phyloP scores from a whole-genome alignment of 2,888 invertebrate genomes.

The Lasioglossum zephyrum region DNA sequence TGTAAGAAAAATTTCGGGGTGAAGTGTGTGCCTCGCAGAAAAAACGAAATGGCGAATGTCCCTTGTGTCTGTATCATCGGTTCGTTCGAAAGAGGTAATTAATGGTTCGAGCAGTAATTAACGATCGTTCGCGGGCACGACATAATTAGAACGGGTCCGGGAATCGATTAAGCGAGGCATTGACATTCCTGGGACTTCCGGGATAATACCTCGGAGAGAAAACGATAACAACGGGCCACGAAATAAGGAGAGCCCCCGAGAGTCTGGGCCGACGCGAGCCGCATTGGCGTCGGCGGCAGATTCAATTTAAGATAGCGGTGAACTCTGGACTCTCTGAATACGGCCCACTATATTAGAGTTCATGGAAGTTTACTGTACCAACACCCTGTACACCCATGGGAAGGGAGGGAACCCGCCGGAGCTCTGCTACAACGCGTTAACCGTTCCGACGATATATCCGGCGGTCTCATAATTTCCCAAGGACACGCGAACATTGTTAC shows the following conservation, averaged over 20 bases:
- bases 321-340: slow-evolving; percentile 74
- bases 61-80: too few species aligned
- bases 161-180: slow-evolving; percentile 40
- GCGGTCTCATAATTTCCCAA: slow-evolving; percentile 60
- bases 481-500: slow-evolving; percentile 57
- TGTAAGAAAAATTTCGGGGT: background rate
- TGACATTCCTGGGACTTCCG: slow-evolving; percentile 27
- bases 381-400: slow-evolving; percentile 60
- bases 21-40: background rate
- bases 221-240: slow-evolving; percentile 66
- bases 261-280: slow-evolving; percentile 59
- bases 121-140: slow-evolving; percentile 14
- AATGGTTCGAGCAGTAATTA: slow-evolving; percentile 38
- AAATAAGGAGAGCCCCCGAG: slow-evolving; percentile 68
- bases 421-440: slow-evolving; percentile 65
- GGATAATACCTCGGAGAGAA: slow-evolving; percentile 64
- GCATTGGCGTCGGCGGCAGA: slow-evolving; percentile 77
- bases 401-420: slow-evolving; percentile 39
- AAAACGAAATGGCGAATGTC: background rate
- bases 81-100: background rate
- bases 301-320: slow-evolving; percentile 80
- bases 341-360: slow-evolving; percentile 73
- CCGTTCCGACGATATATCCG: slow-evolving; percentile 60
- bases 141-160: slow-evolving; percentile 27
- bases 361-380: slow-evolving; percentile 72